These are phyloP conservation scores for Podarcis siculus DNA, from an alignment of 2,797 vertebrate genomes.

Conservation along the genomic window DNA sequence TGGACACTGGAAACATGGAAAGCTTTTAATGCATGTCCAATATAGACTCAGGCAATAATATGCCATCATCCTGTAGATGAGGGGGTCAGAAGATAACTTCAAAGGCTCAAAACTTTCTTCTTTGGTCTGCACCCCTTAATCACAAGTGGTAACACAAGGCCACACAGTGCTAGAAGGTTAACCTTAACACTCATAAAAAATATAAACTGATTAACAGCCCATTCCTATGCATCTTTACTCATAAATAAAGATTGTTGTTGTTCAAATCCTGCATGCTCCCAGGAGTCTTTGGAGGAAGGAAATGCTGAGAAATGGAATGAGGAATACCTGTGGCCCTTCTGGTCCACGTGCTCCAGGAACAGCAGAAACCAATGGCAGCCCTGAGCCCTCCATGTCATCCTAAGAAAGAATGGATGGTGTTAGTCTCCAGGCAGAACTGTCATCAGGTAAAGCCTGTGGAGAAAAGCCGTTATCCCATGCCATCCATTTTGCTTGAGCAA, in stretches of 20 bases:
- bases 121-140: background rate
- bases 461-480: too few relatives aligned
- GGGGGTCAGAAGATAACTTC: background rate
- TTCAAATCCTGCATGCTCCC: background rate
- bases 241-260: background rate
- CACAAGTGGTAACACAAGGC: background rate
- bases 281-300: background rate
- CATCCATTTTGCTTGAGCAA: too few relatives aligned
- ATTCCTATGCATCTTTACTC: background rate
- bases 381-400: slow-evolving; percentile 95
- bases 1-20: background rate
- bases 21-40: too few relatives aligned
- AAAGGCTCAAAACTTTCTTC: background rate
- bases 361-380: slow-evolving; percentile 65
- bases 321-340: slow-evolving; percentile 82
- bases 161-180: background rate
- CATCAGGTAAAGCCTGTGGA: too few relatives aligned
- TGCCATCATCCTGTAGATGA: background rate
- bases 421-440: background rate
- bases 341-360: slow-evolving; percentile 81
- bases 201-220: background rate
- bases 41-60: background rate
- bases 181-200: too few relatives aligned
- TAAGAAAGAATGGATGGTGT: slow-evolving; percentile 56
- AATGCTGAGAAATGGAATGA: background rate